Base-by-base conservation (phyloP, 2,113 vertebrate species). In the Erythrolamprus reginae region DNA sequence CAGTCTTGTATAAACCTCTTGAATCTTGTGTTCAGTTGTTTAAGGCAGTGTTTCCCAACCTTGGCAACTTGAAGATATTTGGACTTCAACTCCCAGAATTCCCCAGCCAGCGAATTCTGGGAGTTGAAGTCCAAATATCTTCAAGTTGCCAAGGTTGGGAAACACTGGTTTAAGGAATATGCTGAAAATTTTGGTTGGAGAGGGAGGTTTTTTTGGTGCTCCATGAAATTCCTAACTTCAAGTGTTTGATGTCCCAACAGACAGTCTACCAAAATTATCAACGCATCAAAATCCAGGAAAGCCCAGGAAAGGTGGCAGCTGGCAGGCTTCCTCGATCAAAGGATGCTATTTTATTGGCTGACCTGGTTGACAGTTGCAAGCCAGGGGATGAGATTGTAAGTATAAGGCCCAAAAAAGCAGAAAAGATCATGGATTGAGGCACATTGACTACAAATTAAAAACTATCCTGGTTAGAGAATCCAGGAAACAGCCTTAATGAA, bases 181-280 rank as follows among this genome's bases (percentile, higher is more conserved):
- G 17, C 33, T 77, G 33, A 77, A 6, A 45, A 91, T 38, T 38
- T n/a, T 48, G 70, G 23, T 42, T 42, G 28, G 23, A 26, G 1
- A 26, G 1, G 24, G 3, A n/a, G n/a, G 2, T 2, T 1, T 8
- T 65, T 33, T 90, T 17, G 42, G 23, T 86, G 26, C 2, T 84
- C 19, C 47, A n/a, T 33, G 82, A 47, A 61, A 85, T 26, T 90
- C 28, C 19, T 51, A 83, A 55, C 21, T 33, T 45, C 8, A 15
- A 17, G 42, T 23, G 48, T 0, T 89, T 91, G 84, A 61, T 89
- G 53, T 65, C 0, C 0, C 10, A 1, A 10, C 95, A 99, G 99
- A 99, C 99, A 0, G 96, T 99, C 28, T 99, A 99, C 92, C 99
- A 99, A 97, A 99, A 99, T 96, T 99, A 99, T 87, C 99, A 99